Evolutionary conservation across 2,888 invertebrate genomes (phyloP).

Genomic region (Xanthorhoe spadicearia): DNA sequence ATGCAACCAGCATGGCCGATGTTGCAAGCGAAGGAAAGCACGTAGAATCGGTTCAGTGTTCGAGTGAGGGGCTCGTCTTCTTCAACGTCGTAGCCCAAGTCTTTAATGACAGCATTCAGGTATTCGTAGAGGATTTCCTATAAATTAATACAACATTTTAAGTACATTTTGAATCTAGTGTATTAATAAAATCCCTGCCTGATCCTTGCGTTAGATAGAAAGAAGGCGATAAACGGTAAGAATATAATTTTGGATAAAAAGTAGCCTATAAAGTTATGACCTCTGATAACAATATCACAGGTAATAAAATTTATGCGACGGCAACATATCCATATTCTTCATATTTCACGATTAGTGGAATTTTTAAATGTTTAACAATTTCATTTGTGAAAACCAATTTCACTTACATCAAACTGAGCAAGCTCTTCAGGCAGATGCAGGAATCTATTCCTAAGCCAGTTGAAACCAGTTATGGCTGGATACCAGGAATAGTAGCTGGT

Average conservation of each 20-base stretch:
- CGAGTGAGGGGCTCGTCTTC: constrained; percentile 58
- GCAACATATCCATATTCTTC: too few species aligned
- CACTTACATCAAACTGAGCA: constrained; percentile 67
- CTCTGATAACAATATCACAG: too few species aligned
- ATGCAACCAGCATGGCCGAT: constrained; percentile 85
- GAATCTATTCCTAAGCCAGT: constrained; percentile 72
- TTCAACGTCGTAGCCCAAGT: constrained; percentile 63
- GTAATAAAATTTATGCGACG: too few species aligned
- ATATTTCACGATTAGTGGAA: too few species aligned
- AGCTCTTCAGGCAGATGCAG: constrained; percentile 65
- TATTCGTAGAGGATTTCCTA: constrained; percentile 61
- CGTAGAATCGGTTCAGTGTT: constrained; percentile 70
- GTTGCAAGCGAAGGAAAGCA: constrained; percentile 87
- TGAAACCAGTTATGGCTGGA: constrained; percentile 74
- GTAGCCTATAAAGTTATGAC: too few species aligned
- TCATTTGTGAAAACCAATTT: too few species aligned
- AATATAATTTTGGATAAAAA: too few species aligned
- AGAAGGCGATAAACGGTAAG: too few species aligned
- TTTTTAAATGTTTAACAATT: too few species aligned
- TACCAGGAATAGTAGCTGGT: constrained; percentile 76
- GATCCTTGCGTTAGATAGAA: too few species aligned
- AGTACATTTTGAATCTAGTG: constrained; percentile 19
- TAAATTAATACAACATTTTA: constrained; percentile 4
- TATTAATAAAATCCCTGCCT: too few species aligned
- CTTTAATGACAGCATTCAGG: constrained; percentile 60